phyloP scores from a whole-genome alignment of 1,140 invertebrate genomes.

The Pararge aegeria region DNA sequence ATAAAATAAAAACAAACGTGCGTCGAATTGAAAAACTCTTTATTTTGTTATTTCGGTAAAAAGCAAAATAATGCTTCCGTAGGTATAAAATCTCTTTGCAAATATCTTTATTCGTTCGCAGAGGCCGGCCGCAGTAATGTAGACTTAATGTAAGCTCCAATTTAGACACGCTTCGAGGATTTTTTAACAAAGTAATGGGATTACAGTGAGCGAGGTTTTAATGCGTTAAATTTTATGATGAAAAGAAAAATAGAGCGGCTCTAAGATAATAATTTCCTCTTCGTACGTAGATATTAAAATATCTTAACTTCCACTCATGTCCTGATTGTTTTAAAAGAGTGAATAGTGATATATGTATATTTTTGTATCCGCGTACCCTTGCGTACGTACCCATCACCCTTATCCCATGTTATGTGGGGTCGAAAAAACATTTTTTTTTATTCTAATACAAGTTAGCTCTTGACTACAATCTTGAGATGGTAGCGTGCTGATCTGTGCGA shows the following conservation, averaged over 20 bases:
- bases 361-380: no score
- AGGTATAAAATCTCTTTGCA: background rate
- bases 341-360: no score
- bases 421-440: no score
- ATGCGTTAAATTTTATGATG: slow-evolving; percentile 1
- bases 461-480: no score
- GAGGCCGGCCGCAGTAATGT: background rate
- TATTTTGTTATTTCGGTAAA: background rate
- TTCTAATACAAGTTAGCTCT: no score
- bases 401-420: no score
- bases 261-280: background rate
- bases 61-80: background rate
- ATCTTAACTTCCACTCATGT: no score
- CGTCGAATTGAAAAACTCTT: background rate
- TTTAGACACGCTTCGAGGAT: background rate
- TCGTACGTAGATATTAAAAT: background rate
- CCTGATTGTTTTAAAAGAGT: no score
- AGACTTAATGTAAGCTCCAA: background rate
- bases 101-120: background rate
- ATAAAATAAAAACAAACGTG: no score
- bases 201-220: background rate
- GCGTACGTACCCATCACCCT: no score
- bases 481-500: no score
- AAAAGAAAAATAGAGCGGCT: background rate
- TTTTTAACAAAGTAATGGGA: background rate